phyloP scores from a whole-genome alignment of 64 coral and sea anemone genomes.

The Pocillopora damicornis region DNA sequence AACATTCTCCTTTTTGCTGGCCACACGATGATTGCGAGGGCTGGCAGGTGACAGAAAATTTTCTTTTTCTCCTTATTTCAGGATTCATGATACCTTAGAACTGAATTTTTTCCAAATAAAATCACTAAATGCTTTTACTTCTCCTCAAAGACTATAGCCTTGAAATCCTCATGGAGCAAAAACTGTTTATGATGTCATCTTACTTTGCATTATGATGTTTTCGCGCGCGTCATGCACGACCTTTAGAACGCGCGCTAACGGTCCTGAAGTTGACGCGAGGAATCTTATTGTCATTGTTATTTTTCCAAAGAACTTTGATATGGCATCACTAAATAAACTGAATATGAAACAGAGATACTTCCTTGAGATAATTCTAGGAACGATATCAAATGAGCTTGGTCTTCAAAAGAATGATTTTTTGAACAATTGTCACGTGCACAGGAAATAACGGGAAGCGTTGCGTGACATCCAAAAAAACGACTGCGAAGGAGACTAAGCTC shows the following conservation, averaged over 20 bases:
- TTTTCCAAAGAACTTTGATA: too few relatives aligned
- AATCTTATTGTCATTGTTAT: too few relatives aligned
- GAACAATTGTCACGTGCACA: too few relatives aligned
- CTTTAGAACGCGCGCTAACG: not conserved
- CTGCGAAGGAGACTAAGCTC: too few relatives aligned
- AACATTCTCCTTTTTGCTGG: not conserved
- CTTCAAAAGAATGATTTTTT: too few relatives aligned
- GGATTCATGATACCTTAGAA: not conserved
- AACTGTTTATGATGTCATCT: constrained; percentile 1
- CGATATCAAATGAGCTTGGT: too few relatives aligned
- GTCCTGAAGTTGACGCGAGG: too few relatives aligned
- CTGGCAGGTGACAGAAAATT: not conserved
- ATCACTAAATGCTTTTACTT: not conserved
- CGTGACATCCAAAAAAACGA: too few relatives aligned
- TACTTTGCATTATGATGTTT: not conserved
- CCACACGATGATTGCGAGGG: constrained; percentile 12
- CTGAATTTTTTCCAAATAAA: not conserved
- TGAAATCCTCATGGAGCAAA: not conserved
- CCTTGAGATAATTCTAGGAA: too few relatives aligned
- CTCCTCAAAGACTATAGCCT: not conserved
- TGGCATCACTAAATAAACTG: too few relatives aligned
- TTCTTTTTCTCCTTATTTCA: constrained; percentile 10
- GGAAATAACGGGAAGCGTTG: too few relatives aligned
- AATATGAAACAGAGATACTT: too few relatives aligned
- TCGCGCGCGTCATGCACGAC: not conserved